Evolutionary conservation across 2,888 invertebrate genomes (phyloP).

Genomic region (Agrochola lychnidis): DNA sequence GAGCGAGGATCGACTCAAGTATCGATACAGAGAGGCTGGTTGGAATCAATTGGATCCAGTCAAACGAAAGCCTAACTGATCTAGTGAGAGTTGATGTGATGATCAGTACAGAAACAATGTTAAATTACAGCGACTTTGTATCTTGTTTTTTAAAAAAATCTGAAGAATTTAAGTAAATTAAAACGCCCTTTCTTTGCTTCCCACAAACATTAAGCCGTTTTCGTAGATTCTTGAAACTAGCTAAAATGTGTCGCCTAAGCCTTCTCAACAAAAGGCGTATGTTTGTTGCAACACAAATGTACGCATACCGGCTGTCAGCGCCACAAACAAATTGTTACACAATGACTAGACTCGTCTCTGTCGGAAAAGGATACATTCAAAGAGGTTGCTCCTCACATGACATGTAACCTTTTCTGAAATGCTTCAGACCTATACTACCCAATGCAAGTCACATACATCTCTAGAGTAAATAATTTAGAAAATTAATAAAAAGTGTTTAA

Average conservation of each 20-base stretch:
- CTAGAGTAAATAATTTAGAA: too few species aligned
- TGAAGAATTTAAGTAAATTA: background rate
- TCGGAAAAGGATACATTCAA: constrained; percentile 10
- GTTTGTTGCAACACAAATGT: constrained; percentile 1
- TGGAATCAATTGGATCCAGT: constrained; percentile 40
- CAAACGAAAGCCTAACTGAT: constrained; percentile 14
- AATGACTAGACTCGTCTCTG: constrained; percentile 23
- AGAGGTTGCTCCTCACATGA: constrained; percentile 6
- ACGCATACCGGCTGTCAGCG: constrained; percentile 14
- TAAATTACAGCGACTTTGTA: background rate
- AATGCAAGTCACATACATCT: too few species aligned
- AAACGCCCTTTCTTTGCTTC: background rate
- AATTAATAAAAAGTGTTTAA: too few species aligned
- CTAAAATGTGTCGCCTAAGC: background rate
- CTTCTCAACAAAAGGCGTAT: constrained; percentile 2
- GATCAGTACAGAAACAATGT: constrained; percentile 11
- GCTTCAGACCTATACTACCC: too few species aligned
- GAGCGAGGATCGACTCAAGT: constrained; percentile 34
- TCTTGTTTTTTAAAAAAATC: background rate
- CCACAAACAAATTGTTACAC: constrained; percentile 31
- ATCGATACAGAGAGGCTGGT: constrained; percentile 45
- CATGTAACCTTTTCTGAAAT: constrained; percentile 1
- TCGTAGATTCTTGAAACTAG: background rate
- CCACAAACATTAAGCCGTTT: background rate
- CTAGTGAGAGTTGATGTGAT: constrained; percentile 18